Conservation (phyloP, 2,797 vertebrate species). For the Delichon dasypus region DNA sequence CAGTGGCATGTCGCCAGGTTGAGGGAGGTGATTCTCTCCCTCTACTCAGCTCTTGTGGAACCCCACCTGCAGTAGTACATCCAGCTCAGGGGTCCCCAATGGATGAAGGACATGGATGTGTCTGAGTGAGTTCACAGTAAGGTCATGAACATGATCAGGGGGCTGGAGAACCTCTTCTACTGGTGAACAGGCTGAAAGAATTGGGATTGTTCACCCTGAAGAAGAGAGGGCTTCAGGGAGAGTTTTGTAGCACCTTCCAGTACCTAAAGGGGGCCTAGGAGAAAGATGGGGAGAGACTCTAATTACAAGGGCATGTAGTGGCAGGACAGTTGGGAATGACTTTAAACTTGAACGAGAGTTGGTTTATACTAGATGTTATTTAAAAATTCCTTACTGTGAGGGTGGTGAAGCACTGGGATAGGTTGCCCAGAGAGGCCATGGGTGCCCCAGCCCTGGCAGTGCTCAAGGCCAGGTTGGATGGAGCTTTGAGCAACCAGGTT, state of each 20-base stretch:
- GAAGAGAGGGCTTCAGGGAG: neutral
- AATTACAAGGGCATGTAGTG: neutral
- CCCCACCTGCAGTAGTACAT: neutral
- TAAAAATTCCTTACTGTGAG: neutral
- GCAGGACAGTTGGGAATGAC: neutral
- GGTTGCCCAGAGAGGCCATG: neutral
- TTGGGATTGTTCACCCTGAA: neutral
- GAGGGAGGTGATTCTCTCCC: neutral
- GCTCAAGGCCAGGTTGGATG: neutral
- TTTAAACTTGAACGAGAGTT: neutral
- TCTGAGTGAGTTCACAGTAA: neutral
- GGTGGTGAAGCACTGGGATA: neutral
- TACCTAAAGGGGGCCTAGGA: neutral
- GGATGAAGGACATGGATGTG: neutral
- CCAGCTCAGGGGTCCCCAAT: neutral
- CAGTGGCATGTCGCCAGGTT: neutral
- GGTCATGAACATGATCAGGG: neutral
- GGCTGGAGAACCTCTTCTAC: neutral
- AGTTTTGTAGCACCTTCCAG: neutral
- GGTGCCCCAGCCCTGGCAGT: neutral
- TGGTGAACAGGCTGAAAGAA: neutral
- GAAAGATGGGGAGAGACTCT: neutral
- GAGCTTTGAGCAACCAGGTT: neutral
- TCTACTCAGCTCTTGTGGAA: neutral
- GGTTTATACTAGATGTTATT: neutral